Evolutionary conservation across 2,113 vertebrate species (phyloP), one percentile per base, ranked within the genome.

Genomic region (Bubo bubo): DNA sequence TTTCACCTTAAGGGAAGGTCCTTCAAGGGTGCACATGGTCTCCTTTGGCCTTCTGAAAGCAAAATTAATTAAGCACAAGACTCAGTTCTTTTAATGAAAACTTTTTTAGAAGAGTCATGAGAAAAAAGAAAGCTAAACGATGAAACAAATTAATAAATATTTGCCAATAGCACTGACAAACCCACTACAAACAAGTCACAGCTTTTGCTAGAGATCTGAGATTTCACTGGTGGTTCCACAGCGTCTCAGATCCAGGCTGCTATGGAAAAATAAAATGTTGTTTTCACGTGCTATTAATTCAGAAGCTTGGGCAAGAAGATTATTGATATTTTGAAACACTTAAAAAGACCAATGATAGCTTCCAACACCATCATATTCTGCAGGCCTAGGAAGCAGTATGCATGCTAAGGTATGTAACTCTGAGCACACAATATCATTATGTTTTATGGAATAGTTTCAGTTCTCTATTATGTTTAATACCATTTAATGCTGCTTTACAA

Each of bases 1-100:
- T 83, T 89, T 82, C 92, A 94, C 56, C 75, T 92, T 63, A 72
- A 82, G 43, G 39, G 81, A 92, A 87, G 66, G 85, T 85, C 74
- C 91, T 89, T 79, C 80, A 96, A 96, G 76, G 74, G 90, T 23
- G n/a, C 15, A 87, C n/a, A 79, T 8, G 6, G 41, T 26, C 87
- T 56, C 79, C 87, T 76, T 28, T 37, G 18, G 47, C 70, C 71
- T 79, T 90, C 41, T 50, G 58, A 91, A 93, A 92, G 66, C 30
- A 82, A 66, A 91, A 66, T 72, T 66, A 79, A 77, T 75, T 85
- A 94, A 91, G 66, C 32, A 81, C 16, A 86, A 88, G n/a, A 64
- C 19, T 85, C 13, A 3, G n/a, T 26, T 89, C 76, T 63, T 35
- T 15, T n/a, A 91, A 83, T 2, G 2, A 45, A 67, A 83, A 79